Percentiles rank a stretch among this genome's conserved stretches.
phyloP scores from a whole-genome alignment of 2,888 invertebrate species.

The Pherbina coryleti region DNA sequence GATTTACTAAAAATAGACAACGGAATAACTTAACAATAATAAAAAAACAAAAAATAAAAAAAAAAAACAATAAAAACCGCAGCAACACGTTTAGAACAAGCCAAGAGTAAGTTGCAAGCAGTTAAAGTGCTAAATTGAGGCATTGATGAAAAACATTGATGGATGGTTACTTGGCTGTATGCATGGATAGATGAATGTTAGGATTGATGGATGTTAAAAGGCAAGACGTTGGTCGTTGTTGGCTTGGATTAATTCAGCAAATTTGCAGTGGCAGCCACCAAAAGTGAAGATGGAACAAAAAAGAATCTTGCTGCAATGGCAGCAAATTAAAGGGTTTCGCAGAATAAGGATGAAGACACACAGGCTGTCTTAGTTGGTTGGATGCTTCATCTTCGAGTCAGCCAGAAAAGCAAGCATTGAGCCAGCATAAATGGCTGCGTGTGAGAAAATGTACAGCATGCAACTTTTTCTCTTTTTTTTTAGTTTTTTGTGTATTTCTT shows the following conservation, averaged over 20 bases:
- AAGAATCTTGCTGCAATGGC: background rate
- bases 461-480: background rate
- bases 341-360: constrained; percentile 1
- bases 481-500: background rate
- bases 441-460: background rate
- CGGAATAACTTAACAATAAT: background rate
- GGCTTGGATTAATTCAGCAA: background rate
- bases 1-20: constrained; percentile 17
- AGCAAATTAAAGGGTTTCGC: background rate
- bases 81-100: constrained; percentile 1
- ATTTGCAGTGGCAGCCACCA: too few species aligned
- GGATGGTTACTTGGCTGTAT: background rate
- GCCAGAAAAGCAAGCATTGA: background rate
- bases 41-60: background rate
- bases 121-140: background rate
- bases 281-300: background rate
- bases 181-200: background rate
- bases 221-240: background rate
- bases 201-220: background rate
- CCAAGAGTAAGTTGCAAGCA: background rate
- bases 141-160: background rate
- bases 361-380: too few species aligned
- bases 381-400: too few species aligned
- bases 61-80: background rate
- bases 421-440: background rate